A percentile compares a stretch with the other conserved stretches of the same genome.
phyloP scores from a whole-genome alignment of 2,113 vertebrate species.

The Barnardius zonarius region DNA sequence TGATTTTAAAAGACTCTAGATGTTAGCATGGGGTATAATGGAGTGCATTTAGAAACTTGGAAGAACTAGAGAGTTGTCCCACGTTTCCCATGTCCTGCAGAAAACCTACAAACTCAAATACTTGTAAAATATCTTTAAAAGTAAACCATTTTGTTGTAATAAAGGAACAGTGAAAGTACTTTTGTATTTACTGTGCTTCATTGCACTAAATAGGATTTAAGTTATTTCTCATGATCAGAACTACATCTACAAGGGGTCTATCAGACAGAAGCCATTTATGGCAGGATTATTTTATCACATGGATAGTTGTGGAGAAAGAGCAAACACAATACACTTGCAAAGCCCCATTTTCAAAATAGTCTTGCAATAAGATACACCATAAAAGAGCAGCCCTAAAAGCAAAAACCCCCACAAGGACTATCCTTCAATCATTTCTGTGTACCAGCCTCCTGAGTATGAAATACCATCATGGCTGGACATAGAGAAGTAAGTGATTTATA shows the following conservation, averaged over 20 bases:
- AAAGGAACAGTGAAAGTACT: not conserved
- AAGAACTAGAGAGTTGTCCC: not conserved
- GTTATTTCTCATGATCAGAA: not conserved
- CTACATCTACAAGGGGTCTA: not conserved
- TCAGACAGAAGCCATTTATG: not conserved
- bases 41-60: not conserved
- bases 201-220: not conserved
- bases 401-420: not conserved
- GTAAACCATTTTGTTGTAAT: not conserved
- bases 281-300: not conserved
- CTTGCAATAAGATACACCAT: not conserved
- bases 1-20: not conserved
- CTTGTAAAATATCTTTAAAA: not conserved
- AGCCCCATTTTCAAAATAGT: not conserved
- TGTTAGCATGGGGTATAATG: not conserved
- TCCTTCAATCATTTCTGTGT: not conserved
- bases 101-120: not conserved
- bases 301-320: not conserved
- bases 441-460: constrained; percentile 30
- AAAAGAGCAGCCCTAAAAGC: not conserved
- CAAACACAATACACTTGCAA: not conserved
- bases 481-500: constrained; percentile 66
- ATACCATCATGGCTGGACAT: constrained; percentile 37
- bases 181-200: not conserved
- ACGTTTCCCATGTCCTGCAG: not conserved